Conservation (phyloP, 2,888 invertebrate species). For the Agrotis clavis region DNA sequence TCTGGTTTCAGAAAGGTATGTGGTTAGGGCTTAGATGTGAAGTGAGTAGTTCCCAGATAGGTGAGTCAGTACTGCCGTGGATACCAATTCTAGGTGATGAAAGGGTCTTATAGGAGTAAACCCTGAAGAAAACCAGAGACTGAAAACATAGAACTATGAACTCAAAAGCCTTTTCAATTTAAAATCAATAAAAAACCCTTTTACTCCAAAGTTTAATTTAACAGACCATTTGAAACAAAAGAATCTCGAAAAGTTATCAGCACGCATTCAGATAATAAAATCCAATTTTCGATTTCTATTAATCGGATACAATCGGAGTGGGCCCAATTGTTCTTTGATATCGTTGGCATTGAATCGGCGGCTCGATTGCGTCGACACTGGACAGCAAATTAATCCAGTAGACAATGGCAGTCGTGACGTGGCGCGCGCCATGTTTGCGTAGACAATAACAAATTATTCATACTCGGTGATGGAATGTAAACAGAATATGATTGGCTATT, state of each 20-base stretch:
- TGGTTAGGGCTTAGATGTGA: background rate
- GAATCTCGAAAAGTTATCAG: constrained; percentile 67
- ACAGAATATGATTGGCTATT: constrained; percentile 91
- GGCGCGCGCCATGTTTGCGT: constrained; percentile 82
- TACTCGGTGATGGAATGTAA: constrained; percentile 90
- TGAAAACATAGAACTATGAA: background rate
- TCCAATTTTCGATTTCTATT: constrained; percentile 84
- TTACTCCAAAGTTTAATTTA: constrained; percentile 47
- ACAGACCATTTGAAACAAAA: constrained; percentile 67
- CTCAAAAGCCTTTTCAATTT: background rate
- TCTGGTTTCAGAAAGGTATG: constrained; percentile 26
- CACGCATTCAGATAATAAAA: constrained; percentile 77
- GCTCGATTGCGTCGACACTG: constrained; percentile 76
- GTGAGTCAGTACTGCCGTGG: too few relatives aligned
- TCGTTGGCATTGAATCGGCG: constrained; percentile 77
- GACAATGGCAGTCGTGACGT: constrained; percentile 87
- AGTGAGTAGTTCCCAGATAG: constrained; percentile 7
- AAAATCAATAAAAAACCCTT: constrained; percentile 21
- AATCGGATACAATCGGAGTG: constrained; percentile 80
- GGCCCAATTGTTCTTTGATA: constrained; percentile 83
- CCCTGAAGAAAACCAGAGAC: background rate
- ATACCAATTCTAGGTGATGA: background rate
- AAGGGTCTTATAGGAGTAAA: background rate
- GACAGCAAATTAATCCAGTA: constrained; percentile 86
- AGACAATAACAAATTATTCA: constrained; percentile 91